These are phyloP conservation scores for Drosophila arawakana DNA, from an alignment of 1,140 invertebrate genomes.

Conservation along the genomic window DNA sequence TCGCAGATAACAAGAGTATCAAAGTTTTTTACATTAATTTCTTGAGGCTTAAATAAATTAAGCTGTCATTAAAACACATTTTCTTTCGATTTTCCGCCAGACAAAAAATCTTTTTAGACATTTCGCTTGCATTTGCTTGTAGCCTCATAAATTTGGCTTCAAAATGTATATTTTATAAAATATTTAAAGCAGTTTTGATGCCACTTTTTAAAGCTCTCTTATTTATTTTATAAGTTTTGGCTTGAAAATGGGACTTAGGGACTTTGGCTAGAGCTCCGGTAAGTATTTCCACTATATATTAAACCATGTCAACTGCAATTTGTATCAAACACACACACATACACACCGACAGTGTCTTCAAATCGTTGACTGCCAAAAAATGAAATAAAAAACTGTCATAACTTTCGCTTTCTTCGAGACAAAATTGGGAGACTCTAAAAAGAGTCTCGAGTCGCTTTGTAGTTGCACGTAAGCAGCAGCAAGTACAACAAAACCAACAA, in stretches of 20 bases:
- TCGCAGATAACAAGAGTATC: background rate
- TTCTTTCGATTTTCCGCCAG: no score
- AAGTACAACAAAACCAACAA: conserved; percentile 23
- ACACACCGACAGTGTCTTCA: conserved; percentile 29
- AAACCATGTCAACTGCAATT: conserved; percentile 63
- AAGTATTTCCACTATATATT: conserved; percentile 15
- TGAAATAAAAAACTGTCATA: conserved; percentile 56
- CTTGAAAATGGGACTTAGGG: no score
- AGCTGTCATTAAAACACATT: no score
- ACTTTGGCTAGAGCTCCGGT: background rate
- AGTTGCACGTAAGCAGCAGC: conserved; percentile 70
- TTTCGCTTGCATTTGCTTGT: no score
- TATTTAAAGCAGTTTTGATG: no score
- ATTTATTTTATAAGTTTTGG: no score
- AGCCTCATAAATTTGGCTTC: no score
- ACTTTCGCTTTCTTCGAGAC: conserved; percentile 72
- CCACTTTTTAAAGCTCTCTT: no score
- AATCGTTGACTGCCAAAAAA: conserved; percentile 65
- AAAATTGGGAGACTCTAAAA: conserved; percentile 34
- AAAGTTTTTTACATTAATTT: background rate
- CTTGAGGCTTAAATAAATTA: background rate
- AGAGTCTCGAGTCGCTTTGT: conserved; percentile 32
- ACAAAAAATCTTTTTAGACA: no score
- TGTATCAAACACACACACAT: conserved; percentile 36
- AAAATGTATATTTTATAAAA: no score